Conservation (phyloP, 2,888 invertebrate genomes). For the Tetropium fuscum region DNA sequence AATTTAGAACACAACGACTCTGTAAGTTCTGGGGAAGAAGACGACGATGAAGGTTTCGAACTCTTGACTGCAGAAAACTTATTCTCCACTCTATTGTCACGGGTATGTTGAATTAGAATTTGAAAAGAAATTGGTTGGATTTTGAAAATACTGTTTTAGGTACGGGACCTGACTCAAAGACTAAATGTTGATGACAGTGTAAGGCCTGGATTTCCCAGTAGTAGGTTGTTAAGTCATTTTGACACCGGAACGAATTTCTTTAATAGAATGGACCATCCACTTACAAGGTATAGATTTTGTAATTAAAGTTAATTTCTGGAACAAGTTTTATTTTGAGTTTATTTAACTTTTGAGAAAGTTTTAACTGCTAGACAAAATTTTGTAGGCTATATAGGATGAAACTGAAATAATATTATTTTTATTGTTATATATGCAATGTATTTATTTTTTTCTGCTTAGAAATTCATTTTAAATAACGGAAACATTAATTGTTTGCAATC, state of each 20-base stretch:
- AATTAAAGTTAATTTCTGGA: too few relatives aligned
- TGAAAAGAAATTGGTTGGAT: background rate
- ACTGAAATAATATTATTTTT: too few relatives aligned
- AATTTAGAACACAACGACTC: conserved; percentile 83
- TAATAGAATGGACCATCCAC: conserved; percentile 63
- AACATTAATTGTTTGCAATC: too few relatives aligned
- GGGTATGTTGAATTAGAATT: conserved; percentile 70
- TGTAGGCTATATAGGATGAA: too few relatives aligned
- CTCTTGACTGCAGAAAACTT: conserved; percentile 91
- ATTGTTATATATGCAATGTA: too few relatives aligned
- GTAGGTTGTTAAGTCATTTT: conserved; percentile 71
- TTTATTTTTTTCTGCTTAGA: too few relatives aligned
- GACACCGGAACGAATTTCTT: conserved; percentile 66
- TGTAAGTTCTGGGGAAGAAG: conserved; percentile 88
- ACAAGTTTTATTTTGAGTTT: too few relatives aligned
- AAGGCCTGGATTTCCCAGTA: conserved; percentile 73
- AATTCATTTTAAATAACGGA: too few relatives aligned
- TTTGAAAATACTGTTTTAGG: conserved; percentile 66
- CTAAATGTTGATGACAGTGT: conserved; percentile 85
- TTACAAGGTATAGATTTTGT: conserved; percentile 64
- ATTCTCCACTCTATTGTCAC: conserved; percentile 86
- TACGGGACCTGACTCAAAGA: conserved; percentile 85
- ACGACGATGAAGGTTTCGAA: conserved; percentile 92
- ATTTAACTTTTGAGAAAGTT: too few relatives aligned
- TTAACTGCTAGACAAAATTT: too few relatives aligned